phyloP scores from a whole-genome alignment of 2,113 vertebrate species.

The Meleagris gallopavo region DNA sequence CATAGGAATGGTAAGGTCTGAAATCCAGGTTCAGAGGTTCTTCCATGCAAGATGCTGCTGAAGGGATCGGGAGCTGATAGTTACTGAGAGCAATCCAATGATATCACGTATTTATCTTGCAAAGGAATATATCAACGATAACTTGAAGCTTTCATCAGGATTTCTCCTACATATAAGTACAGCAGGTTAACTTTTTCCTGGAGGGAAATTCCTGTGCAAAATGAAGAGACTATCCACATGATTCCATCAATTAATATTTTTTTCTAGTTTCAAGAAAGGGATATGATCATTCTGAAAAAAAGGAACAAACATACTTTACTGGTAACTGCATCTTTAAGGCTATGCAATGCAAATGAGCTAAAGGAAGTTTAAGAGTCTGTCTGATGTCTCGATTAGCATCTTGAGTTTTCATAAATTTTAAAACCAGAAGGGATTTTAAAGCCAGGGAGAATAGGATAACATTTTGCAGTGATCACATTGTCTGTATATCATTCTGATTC shows the following conservation, averaged over 20 bases:
- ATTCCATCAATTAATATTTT: background rate
- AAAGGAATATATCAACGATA: background rate
- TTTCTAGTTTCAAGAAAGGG: background rate
- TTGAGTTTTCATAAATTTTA: slow-evolving; percentile 1
- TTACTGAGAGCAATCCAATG: fast-evolving
- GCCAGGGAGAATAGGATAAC: background rate
- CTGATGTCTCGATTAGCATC: background rate
- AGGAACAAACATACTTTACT: fast-evolving
- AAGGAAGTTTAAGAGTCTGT: background rate
- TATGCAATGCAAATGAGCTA: background rate
- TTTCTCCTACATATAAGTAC: background rate
- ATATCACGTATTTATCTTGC: fast-evolving
- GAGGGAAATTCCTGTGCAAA: background rate
- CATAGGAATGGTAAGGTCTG: background rate
- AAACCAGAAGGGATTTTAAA: background rate
- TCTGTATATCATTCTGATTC: background rate
- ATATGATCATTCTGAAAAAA: fast-evolving
- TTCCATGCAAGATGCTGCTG: fast-evolving
- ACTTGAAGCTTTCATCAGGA: fast-evolving
- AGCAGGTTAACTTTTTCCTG: background rate
- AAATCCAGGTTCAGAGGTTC: background rate
- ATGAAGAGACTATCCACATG: background rate
- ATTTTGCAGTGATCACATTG: background rate
- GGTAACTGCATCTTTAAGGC: background rate
- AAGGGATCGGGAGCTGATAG: background rate